Percentiles rank a stretch among this genome's conserved stretches.
Conservation (phyloP, 2,113 vertebrate species). For the Mobula hypostoma region DNA sequence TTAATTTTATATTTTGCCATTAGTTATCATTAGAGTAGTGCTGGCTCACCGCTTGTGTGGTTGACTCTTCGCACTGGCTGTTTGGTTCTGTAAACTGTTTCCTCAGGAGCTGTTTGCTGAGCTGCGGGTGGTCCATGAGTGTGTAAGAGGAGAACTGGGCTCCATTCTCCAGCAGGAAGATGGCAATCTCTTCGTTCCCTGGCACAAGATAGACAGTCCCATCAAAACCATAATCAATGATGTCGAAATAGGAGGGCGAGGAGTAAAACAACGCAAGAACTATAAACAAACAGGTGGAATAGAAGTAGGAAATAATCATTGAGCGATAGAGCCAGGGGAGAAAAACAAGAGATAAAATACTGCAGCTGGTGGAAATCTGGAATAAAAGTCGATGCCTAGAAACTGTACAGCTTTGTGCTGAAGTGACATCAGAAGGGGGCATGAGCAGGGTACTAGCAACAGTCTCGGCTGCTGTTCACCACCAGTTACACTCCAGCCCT, state of each 20-base stretch:
- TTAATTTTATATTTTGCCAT: background rate
- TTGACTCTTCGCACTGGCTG: conserved; percentile 20
- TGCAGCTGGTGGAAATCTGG: no score
- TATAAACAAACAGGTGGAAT: background rate
- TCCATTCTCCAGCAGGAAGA: conserved; percentile 81
- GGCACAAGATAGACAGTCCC: conserved; percentile 32
- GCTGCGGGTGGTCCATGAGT: conserved; percentile 76
- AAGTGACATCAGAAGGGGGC: no score
- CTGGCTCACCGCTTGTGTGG: conserved; percentile 41
- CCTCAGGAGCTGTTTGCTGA: conserved; percentile 71
- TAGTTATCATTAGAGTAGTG: conserved; percentile 28
- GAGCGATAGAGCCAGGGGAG: background rate
- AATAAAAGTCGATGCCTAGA: no score
- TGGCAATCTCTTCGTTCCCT: conserved; percentile 79
- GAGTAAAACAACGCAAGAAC: no score
- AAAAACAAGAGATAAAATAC: background rate
- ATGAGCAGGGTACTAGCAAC: no score
- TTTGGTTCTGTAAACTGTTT: conserved; percentile 60
- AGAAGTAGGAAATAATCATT: background rate
- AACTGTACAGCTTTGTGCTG: no score
- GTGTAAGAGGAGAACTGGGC: conserved; percentile 87
- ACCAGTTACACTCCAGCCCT: no score
- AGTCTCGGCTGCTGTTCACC: no score
- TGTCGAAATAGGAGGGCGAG: no score
- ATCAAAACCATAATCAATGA: background rate